These are phyloP conservation scores for Dipodomys stephensi DNA, from an alignment of 2,113 vertebrate species.

Conservation along the genomic window DNA sequence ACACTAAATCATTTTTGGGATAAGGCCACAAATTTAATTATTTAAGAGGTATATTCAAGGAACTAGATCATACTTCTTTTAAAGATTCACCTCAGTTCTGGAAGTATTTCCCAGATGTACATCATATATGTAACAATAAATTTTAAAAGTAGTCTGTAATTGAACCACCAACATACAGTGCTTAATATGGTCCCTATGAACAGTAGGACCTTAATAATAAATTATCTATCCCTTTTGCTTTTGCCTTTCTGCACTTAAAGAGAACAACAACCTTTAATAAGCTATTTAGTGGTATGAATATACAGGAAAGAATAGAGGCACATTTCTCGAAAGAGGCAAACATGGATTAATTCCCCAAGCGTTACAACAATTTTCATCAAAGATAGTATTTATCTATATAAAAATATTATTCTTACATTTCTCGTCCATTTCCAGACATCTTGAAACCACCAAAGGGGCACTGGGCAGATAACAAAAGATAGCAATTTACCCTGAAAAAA, in stretches of 20 bases:
- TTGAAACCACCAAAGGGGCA: constrained; percentile 94
- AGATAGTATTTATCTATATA: background rate
- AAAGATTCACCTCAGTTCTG: background rate
- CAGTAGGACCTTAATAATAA: background rate
- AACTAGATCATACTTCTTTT: background rate
- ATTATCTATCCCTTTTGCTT: background rate
- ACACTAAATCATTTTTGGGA: background rate
- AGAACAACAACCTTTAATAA: background rate
- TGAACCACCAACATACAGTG: background rate
- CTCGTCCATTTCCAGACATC: constrained; percentile 95
- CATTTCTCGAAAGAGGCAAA: background rate
- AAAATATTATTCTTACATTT: constrained; percentile 89
- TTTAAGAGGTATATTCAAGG: constrained; percentile 15
- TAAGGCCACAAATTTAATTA: background rate
- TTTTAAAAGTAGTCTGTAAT: background rate
- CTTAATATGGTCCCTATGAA: background rate
- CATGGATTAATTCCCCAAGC: background rate
- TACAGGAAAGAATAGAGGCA: background rate
- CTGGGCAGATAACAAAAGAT: constrained; percentile 88
- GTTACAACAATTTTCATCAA: background rate
- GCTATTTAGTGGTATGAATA: background rate
- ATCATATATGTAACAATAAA: background rate
- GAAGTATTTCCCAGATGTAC: background rate
- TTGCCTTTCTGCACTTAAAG: background rate
- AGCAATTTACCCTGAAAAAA: constrained; percentile 93